Conservation (phyloP, 2,888 invertebrate species). For the Heliconius ismenius region DNA sequence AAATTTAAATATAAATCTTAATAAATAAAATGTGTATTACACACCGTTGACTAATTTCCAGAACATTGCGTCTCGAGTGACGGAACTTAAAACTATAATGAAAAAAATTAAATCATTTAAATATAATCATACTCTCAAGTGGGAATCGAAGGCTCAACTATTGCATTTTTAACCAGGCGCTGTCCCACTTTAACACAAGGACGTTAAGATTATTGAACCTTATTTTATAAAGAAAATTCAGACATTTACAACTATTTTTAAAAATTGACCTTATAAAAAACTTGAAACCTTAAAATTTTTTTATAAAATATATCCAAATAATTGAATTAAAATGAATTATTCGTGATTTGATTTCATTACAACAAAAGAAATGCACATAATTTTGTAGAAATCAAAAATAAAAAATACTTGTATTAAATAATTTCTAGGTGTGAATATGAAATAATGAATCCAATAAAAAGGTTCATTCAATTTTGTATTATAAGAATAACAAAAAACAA, state of each 20-base stretch:
- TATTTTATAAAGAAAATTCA: no score
- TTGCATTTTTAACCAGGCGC: no score
- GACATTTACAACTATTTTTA: no score
- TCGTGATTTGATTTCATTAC: background rate
- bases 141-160: no score
- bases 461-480: background rate
- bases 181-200: no score
- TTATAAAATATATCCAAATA: no score
- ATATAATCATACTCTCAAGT: no score
- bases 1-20: background rate
- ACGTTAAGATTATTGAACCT: no score
- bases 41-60: no score
- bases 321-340: no score
- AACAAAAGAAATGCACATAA: background rate
- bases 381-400: background rate
- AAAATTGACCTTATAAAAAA: no score
- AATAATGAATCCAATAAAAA: background rate
- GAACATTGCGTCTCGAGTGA: background rate
- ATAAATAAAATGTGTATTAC: background rate
- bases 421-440: background rate
- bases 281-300: no score
- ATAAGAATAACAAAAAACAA: background rate
- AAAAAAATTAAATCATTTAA: background rate
- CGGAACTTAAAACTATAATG: background rate
- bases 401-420: background rate